These are phyloP conservation scores for Pipra filicauda DNA, from an alignment of 2,113 vertebrate species.

Conservation along the genomic window DNA sequence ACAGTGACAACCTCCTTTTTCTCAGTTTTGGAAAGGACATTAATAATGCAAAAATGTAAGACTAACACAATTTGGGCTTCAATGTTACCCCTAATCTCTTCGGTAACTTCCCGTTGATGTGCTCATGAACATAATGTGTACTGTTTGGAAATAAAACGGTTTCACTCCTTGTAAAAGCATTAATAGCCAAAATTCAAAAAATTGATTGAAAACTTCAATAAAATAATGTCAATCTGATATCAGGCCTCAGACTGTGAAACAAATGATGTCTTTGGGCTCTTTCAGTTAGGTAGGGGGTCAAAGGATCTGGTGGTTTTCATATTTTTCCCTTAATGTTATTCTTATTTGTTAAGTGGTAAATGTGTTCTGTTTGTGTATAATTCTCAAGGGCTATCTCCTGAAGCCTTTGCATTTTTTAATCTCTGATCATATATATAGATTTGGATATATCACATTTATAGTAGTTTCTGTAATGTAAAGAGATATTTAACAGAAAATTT, in stretches of 20 bases:
- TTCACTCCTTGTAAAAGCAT: not conserved
- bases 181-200: not conserved
- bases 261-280: not conserved
- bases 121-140: not conserved
- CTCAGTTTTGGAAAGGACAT: not conserved
- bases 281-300: not conserved
- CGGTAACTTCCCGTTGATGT: not conserved
- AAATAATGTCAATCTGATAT: not conserved
- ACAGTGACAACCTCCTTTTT: not conserved
- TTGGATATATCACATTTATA: not conserved
- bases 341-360: not conserved
- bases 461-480: not conserved
- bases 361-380: not conserved
- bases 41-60: not conserved
- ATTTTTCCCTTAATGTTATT: not conserved
- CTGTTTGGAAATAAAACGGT: not conserved
- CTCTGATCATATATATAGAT: not conserved
- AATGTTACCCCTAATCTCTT: not conserved
- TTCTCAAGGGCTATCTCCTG: not conserved
- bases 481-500: not conserved
- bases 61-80: not conserved
- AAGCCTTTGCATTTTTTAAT: not conserved
- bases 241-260: not conserved
- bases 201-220: not conserved
- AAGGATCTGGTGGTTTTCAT: not conserved